These are phyloP conservation scores for Oreochromis tanganicae DNA, from an alignment of 2,113 vertebrate species.

Conservation along the genomic window DNA sequence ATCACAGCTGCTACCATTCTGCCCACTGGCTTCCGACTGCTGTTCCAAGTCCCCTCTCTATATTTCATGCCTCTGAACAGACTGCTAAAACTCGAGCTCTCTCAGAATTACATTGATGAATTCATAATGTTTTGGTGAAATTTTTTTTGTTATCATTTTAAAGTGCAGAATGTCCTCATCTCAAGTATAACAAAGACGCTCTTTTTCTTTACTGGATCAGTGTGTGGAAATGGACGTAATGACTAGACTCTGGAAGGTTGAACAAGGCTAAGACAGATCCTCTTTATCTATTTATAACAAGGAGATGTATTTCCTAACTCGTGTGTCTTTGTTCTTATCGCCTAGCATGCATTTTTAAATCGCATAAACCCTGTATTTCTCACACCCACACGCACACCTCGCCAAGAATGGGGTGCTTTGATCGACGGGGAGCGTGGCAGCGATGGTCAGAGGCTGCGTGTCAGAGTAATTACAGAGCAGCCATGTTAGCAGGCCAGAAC, in stretches of 20 bases:
- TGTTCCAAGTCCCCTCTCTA: not conserved
- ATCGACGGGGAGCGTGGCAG: conserved; percentile 46
- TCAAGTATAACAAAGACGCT: not conserved
- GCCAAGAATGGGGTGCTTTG: conserved; percentile 46
- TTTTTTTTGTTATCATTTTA: not conserved
- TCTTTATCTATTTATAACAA: conserved; percentile 64
- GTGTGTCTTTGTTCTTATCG: conserved; percentile 49
- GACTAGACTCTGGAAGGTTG: conserved; percentile 15
- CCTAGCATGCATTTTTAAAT: conserved; percentile 61
- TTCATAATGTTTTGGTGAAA: not conserved
- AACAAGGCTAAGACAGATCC: conserved; percentile 29
- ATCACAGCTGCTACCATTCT: conserved; percentile 38
- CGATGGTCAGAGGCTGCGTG: conserved; percentile 26
- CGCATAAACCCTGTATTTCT: conserved; percentile 53
- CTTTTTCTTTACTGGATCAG: not conserved
- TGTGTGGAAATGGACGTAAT: conserved; percentile 11
- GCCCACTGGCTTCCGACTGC: conserved; percentile 4
- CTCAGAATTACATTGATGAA: not conserved
- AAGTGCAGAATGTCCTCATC: not conserved
- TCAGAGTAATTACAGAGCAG: conserved; percentile 61
- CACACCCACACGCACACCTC: conserved; percentile 24
- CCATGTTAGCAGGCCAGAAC: conserved; percentile 17
- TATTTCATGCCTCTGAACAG: conserved; percentile 1
- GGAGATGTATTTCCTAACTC: conserved; percentile 51
- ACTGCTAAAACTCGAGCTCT: not conserved